These are phyloP conservation scores for Scarus forsteni DNA, from an alignment of 2,797 vertebrate species.

Conservation along the genomic window DNA sequence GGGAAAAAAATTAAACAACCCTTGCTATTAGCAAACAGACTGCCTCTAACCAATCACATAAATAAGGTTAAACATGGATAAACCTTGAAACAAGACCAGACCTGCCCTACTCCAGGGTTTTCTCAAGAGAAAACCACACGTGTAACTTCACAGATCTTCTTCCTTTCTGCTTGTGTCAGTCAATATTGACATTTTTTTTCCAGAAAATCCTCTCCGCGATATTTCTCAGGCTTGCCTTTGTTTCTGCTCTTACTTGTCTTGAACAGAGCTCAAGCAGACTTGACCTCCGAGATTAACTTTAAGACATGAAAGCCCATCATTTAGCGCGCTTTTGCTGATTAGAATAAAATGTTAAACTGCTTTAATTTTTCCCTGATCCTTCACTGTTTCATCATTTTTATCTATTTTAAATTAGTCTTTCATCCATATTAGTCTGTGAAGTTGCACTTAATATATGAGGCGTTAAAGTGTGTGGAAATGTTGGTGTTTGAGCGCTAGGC, in stretches of 20 bases:
- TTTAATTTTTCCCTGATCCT: conserved; percentile 58
- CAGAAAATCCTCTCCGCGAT: conserved; percentile 19
- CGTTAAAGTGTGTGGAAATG: neutral
- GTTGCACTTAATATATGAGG: neutral
- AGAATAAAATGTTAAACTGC: conserved; percentile 73
- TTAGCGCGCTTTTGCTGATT: conserved; percentile 77
- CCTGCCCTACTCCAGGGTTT: conserved; percentile 39
- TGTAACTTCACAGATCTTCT: conserved; percentile 14
- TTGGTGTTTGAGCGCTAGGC: conserved; percentile 6
- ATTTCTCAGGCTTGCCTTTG: conserved; percentile 7
- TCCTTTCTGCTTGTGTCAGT: conserved; percentile 12
- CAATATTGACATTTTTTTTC: conserved; percentile 9
- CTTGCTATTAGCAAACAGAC: conserved; percentile 25
- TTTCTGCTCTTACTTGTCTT: conserved; percentile 27
- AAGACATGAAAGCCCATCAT: conserved; percentile 78
- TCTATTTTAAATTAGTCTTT: conserved; percentile 12
- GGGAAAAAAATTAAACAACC: neutral
- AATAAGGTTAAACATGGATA: conserved; percentile 40
- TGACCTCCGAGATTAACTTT: conserved; percentile 81
- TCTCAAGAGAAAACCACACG: conserved; percentile 6
- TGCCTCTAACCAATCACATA: conserved; percentile 25
- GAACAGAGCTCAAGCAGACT: conserved; percentile 59
- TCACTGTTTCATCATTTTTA: conserved; percentile 25
- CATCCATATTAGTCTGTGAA: neutral
- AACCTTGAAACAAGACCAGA: conserved; percentile 50